Evolutionary conservation across 1,140 invertebrate genomes (phyloP), one percentile per base, ranked within the genome.

Genomic region (Macrostomum lignano): DNA sequence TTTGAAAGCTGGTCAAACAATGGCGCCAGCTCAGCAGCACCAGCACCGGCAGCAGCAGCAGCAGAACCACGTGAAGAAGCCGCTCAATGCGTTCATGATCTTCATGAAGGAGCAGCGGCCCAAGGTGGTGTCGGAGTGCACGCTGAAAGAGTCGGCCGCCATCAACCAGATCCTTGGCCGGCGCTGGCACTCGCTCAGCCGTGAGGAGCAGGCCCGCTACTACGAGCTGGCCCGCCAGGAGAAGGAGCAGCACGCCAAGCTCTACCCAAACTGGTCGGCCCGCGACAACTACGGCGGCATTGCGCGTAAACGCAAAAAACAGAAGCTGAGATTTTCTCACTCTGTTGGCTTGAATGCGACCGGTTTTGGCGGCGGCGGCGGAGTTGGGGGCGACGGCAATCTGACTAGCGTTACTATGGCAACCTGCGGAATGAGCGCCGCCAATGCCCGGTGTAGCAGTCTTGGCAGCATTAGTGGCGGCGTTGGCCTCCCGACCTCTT

Each of bases 41-140:
- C n/a, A n/a, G n/a, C n/a, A n/a, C n/a, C n/a, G n/a, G n/a, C n/a
- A n/a, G n/a, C n/a, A n/a, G n/a, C n/a, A n/a, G n/a, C n/a, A n/a
- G n/a, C n/a, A n/a, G n/a, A n/a, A n/a, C n/a, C 82, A 93, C 62
- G 91, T 96, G 55, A 96, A 98, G 66, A 98, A 98, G 65, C 88
- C 88, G 37, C 65, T 96, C 29, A 98, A 98, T 62, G 88, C 91
- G 45, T 98, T 98, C 65, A 98, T 98, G 91, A 67, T 94, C 42
- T 98, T 91, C 58, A 98, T 96, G 88, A 94, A 94, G 60, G 86
- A 96, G 58, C 91, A 91, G 77, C 66, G 88, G 49, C 75, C 82
- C 42, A 81, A 88, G 63, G 82, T 96, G 25, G 77, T 94, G 29
- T 77, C 81, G 10, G 84, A 96, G 61, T 88, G 79, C 63, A 91